These are phyloP conservation scores for Nettapus auritus DNA, from an alignment of 2,113 vertebrate species.

Conservation along the genomic window DNA sequence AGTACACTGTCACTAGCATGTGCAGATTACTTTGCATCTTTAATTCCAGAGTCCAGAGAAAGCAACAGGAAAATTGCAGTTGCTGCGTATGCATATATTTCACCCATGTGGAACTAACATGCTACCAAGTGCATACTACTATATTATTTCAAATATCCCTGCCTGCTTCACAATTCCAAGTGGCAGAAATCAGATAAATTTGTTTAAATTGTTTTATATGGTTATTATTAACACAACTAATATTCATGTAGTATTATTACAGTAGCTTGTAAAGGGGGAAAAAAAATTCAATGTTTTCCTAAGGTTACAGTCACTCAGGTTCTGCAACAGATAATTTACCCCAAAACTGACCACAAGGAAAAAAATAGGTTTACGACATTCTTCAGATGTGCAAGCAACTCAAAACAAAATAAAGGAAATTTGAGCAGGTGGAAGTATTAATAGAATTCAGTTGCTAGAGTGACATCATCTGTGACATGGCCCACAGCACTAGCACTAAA, in stretches of 20 bases:
- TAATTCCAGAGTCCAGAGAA: not conserved
- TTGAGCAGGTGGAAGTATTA: not conserved
- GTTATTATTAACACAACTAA: not conserved
- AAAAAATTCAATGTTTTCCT: not conserved
- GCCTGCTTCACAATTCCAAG: not conserved
- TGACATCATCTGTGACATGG: not conserved
- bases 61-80: not conserved
- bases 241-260: not conserved
- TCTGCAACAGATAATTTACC: not conserved
- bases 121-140: not conserved
- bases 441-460: not conserved
- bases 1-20: no score
- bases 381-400: not conserved
- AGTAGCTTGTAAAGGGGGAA: not conserved
- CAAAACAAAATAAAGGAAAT: not conserved
- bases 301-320: not conserved
- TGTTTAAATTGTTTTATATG: not conserved
- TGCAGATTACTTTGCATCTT: not conserved
- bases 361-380: not conserved
- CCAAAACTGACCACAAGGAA: not conserved
- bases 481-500: not conserved
- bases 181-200: not conserved
- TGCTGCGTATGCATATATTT: not conserved
- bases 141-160: not conserved
- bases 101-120: not conserved